These are phyloP conservation scores for Parnassius apollo DNA, from an alignment of 2,888 invertebrate genomes.

Conservation along the genomic window DNA sequence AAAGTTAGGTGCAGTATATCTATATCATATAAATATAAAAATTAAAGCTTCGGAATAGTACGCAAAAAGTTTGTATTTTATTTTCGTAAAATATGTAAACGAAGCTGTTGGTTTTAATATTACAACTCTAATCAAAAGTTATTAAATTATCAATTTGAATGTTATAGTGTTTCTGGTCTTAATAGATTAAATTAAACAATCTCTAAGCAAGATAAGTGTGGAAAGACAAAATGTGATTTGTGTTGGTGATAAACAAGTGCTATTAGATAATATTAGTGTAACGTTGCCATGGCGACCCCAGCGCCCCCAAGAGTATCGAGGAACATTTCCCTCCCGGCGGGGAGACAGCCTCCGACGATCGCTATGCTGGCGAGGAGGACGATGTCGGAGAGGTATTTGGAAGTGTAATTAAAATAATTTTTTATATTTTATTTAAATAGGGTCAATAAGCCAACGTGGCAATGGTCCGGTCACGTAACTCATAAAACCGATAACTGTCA, in stretches of 20 bases:
- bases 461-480: too few relatives aligned
- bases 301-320: constrained; percentile 69
- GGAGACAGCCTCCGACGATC: constrained; percentile 67
- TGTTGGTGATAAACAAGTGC: constrained; percentile 11
- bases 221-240: constrained; percentile 2
- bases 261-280: constrained; percentile 6
- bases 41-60: not conserved
- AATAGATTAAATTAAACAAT: too few relatives aligned
- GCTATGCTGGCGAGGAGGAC: constrained; percentile 64
- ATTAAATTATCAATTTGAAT: too few relatives aligned
- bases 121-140: too few relatives aligned
- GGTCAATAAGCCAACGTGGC: too few relatives aligned
- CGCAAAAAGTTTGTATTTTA: too few relatives aligned
- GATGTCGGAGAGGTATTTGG: constrained; percentile 69
- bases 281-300: constrained; percentile 53
- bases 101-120: too few relatives aligned
- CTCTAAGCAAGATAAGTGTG: not conserved
- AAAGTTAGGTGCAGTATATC: not conserved
- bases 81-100: too few relatives aligned
- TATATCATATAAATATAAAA: not conserved
- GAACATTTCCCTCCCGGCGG: constrained; percentile 74
- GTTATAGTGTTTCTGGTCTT: too few relatives aligned
- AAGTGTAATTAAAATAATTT: constrained; percentile 6
- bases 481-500: too few relatives aligned
- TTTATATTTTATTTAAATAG: not conserved